These are phyloP conservation scores for Epizoanthus illoricatus DNA, from an alignment of 92 coral and sea anemone species.

Conservation along the genomic window DNA sequence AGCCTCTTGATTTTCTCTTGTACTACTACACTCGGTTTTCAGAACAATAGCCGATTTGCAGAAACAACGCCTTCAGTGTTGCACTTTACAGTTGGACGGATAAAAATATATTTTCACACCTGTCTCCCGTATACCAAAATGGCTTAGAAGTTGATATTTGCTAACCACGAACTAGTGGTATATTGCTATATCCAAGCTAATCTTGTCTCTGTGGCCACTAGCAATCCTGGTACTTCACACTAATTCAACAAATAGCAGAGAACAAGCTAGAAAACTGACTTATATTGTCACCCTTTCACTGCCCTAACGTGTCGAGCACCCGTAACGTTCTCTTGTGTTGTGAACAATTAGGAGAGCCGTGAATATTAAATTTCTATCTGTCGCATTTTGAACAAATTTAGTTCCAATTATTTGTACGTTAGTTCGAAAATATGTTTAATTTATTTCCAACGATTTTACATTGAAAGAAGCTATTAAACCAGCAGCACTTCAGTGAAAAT, in stretches of 20 bases:
- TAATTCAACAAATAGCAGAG: too few species aligned
- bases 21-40: neutral
- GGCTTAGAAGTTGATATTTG: conserved; percentile 7
- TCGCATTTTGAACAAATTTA: conserved; percentile 45
- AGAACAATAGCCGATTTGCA: neutral
- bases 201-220: neutral
- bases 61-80: neutral
- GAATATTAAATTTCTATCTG: conserved; percentile 41
- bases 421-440: conserved; percentile 21
- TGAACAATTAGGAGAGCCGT: conserved; percentile 22
- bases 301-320: conserved; percentile 19
- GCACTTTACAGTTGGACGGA: neutral
- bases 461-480: neutral
- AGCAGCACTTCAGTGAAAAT: too few species aligned
- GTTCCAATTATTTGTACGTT: conserved; percentile 43
- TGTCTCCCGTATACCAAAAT: neutral
- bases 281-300: neutral
- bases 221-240: too few species aligned
- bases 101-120: conserved; percentile 6
- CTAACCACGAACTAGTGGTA: neutral
- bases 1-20: neutral
- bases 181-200: neutral
- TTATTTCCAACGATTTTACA: neutral
- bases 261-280: neutral
- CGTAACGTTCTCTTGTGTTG: conserved; percentile 7